Evolutionary conservation across 2,888 invertebrate genomes (phyloP).

Genomic region (Hofmannophila pseudospretella): DNA sequence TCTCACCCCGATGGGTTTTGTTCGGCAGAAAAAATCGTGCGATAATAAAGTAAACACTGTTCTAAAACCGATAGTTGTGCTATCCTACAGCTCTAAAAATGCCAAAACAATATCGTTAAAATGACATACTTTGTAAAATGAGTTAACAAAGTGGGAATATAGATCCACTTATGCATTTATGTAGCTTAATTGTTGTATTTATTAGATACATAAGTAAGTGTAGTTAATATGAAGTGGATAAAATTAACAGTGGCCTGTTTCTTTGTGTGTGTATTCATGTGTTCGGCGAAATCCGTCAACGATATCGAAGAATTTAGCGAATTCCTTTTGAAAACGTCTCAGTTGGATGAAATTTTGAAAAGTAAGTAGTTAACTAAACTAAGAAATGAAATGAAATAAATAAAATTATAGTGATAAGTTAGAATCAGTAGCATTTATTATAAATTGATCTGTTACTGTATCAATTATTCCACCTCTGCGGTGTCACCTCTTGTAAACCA

Average conservation of each 20-base stretch:
- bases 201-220: not conserved
- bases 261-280: constrained; percentile 47
- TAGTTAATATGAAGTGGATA: constrained; percentile 40
- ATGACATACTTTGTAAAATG: constrained; percentile 43
- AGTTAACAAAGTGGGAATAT: constrained; percentile 14
- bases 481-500: too few species aligned
- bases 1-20: constrained; percentile 62
- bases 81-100: constrained; percentile 15
- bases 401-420: too few species aligned
- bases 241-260: constrained; percentile 40
- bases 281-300: constrained; percentile 47
- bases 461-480: too few species aligned
- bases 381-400: too few species aligned
- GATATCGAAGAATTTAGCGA: constrained; percentile 66
- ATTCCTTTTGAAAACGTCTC: constrained; percentile 57
- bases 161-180: constrained; percentile 24
- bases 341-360: constrained; percentile 60
- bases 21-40: constrained; percentile 55
- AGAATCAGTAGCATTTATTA: too few species aligned
- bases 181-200: constrained; percentile 17
- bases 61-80: not conserved
- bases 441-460: too few species aligned
- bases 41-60: constrained; percentile 29
- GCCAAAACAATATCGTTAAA: constrained; percentile 42
- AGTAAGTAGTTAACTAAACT: constrained; percentile 42